These are phyloP conservation scores for cattle (Bos taurus) DNA, from an alignment of 2,113 vertebrate genomes.

Conservation along the genomic window DNA sequence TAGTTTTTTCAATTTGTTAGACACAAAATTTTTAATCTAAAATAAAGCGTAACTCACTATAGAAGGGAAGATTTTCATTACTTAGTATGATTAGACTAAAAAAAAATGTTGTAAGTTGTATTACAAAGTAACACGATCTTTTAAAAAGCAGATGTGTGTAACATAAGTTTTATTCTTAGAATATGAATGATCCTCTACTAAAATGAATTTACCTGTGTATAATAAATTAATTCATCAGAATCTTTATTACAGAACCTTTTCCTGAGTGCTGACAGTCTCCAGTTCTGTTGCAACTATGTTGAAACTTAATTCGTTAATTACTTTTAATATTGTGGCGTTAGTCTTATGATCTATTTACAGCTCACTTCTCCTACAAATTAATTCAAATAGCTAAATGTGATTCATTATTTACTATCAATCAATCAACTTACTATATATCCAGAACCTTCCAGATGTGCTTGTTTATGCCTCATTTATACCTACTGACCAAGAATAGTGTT, in stretches of 20 bases:
- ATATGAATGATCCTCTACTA: neutral
- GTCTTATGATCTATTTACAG: slow-evolving; percentile 23
- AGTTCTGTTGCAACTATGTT: neutral
- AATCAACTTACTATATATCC: neutral
- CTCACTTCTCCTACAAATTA: slow-evolving; percentile 37
- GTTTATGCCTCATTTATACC: slow-evolving; percentile 62
- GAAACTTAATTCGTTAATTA: slow-evolving; percentile 37
- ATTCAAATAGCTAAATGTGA: slow-evolving; percentile 21
- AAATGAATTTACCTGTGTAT: neutral
- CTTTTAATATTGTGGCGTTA: neutral
- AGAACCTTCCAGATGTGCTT: slow-evolving; percentile 58
- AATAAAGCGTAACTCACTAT: neutral
- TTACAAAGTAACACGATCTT: neutral
- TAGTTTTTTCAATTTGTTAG: neutral
- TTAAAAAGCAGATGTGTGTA: neutral
- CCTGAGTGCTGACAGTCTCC: neutral
- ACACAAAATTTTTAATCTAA: neutral
- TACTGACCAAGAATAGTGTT: slow-evolving; percentile 42
- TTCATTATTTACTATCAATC: slow-evolving; percentile 43
- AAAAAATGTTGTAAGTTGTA: neutral
- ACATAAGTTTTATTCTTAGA: neutral
- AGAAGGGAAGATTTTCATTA: neutral
- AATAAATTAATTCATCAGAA: neutral
- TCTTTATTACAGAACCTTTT: neutral
- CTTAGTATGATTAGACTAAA: neutral